These are phyloP conservation scores for Scleropages formosus DNA, from an alignment of 2,797 vertebrate genomes.

Conservation along the genomic window DNA sequence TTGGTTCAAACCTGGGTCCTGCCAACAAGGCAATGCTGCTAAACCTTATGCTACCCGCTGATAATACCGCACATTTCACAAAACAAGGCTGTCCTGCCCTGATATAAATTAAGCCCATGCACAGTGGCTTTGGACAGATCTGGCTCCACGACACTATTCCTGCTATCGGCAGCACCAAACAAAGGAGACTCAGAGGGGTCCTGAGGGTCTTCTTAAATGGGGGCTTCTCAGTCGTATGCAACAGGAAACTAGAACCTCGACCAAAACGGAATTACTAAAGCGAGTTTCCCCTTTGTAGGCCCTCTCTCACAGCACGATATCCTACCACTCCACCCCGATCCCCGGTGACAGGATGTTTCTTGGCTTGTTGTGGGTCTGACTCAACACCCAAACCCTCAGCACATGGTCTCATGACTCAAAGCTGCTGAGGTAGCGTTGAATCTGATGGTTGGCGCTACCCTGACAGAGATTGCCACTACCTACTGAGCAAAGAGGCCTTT, in stretches of 20 bases:
- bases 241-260: conserved; percentile 14
- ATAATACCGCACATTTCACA: no score
- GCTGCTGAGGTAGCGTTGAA: background rate
- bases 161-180: background rate
- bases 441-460: no score
- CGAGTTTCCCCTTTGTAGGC: background rate
- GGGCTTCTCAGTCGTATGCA: background rate
- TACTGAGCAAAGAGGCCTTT: no score
- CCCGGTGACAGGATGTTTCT: background rate
- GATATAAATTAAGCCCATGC: no score
- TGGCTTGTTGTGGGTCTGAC: background rate
- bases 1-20: no score
- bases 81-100: no score
- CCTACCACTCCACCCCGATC: background rate
- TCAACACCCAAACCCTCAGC: conserved; percentile 8
- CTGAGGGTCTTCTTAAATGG: background rate
- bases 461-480: no score
- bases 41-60: no score
- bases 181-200: background rate
- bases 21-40: no score
- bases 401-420: background rate
- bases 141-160: no score
- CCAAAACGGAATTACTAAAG: background rate
- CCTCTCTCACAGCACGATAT: no score
- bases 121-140: no score